A percentile compares a stretch with the other conserved stretches of the same genome.
Conservation (phyloP, 2,888 invertebrate species). For the Agriopis marginaria region DNA sequence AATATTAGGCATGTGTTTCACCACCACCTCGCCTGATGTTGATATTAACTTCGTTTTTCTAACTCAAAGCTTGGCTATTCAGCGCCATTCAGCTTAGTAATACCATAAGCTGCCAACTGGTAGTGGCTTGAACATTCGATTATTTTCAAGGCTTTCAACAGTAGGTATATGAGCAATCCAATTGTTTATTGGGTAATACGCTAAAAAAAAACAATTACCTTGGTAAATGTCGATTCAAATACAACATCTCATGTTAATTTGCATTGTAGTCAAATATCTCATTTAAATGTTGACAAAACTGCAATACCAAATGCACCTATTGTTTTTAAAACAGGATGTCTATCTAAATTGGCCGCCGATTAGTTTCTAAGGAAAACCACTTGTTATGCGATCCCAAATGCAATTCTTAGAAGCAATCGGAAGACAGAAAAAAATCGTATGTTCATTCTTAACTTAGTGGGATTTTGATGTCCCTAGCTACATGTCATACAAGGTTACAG, state of each 20-base stretch:
- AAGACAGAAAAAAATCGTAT: conserved; percentile 15
- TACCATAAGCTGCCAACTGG: no score
- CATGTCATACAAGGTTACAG: not conserved
- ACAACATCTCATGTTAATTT: not conserved
- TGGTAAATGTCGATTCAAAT: not conserved
- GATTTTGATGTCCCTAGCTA: not conserved
- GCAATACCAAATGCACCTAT: conserved; percentile 10
- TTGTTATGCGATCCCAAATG: conserved; percentile 54
- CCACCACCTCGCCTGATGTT: no score
- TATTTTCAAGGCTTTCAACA: no score
- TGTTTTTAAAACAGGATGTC: conserved; percentile 64
- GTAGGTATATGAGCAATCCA: no score
- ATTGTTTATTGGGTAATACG: no score
- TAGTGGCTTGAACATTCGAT: no score
- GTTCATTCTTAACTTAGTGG: conserved; percentile 9
- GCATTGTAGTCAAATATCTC: not conserved
- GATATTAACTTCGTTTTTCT: no score
- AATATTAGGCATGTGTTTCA: no score
- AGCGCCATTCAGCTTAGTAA: no score
- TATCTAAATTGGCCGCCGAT: conserved; percentile 76
- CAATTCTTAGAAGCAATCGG: conserved; percentile 17
- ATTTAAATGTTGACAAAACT: conserved; percentile 6
- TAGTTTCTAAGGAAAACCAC: conserved; percentile 71
- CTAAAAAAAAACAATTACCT: no score
- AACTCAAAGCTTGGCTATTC: no score